A percentile compares a stretch with the other conserved stretches of the same genome.
Evolutionary conservation across 1,140 invertebrate species (phyloP).

Genomic region (Nylanderia fulva): DNA sequence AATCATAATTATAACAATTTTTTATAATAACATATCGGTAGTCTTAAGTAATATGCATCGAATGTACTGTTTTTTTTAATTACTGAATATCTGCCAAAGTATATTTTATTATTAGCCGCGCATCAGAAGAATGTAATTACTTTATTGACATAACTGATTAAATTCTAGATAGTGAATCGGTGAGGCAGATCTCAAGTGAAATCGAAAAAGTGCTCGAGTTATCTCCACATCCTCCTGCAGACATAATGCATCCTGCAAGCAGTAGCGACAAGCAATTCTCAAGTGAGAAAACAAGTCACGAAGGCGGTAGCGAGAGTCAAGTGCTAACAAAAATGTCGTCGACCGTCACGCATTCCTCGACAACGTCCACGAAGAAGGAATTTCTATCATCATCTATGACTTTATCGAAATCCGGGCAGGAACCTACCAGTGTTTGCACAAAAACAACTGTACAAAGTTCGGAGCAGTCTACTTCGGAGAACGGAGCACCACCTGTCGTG

Average conservation of each 20-base stretch:
- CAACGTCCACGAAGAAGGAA: slow-evolving; percentile 82
- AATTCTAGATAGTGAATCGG: slow-evolving; percentile 69
- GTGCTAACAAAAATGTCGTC: slow-evolving; percentile 83
- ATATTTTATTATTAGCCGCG: neutral
- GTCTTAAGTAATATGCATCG: neutral
- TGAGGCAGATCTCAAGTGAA: slow-evolving; percentile 20
- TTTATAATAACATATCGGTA: slow-evolving; percentile 12
- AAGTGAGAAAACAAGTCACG: slow-evolving; percentile 78
- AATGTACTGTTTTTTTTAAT: neutral
- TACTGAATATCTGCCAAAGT: neutral
- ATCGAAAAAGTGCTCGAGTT: slow-evolving; percentile 64
- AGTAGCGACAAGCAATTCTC: slow-evolving; percentile 84
- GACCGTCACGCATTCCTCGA: slow-evolving; percentile 82
- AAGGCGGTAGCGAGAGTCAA: slow-evolving; percentile 75
- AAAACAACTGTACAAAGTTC: slow-evolving; percentile 80
- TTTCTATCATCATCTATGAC: slow-evolving; percentile 81
- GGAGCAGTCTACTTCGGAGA: slow-evolving; percentile 81
- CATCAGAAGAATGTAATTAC: slow-evolving; percentile 31
- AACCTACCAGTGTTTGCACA: slow-evolving; percentile 78
- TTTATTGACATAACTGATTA: slow-evolving; percentile 82
- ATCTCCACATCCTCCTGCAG: slow-evolving; percentile 72
- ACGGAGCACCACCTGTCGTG: slow-evolving; percentile 82
- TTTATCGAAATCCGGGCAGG: slow-evolving; percentile 73
- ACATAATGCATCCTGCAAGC: slow-evolving; percentile 83
- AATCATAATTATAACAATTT: neutral